Base-by-base conservation (phyloP, 1,140 invertebrate genomes). In the Drosophila suzukii region DNA sequence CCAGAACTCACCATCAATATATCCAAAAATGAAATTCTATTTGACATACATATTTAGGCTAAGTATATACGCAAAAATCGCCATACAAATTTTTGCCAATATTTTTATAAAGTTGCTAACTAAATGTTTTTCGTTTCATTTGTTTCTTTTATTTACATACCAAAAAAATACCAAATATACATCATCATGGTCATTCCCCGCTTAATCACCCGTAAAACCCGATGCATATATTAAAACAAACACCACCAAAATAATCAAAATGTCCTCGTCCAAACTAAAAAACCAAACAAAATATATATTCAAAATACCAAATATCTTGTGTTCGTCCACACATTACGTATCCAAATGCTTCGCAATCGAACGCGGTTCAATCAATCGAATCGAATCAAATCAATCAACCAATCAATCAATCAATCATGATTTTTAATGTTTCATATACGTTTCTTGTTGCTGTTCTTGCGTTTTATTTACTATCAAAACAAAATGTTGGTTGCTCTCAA, bases 91-190 rank as follows among this genome's bases (percentile, higher is more conserved):
- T 76, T 76, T 76, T 65, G 72, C 73, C 38, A 59, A 75, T 75
- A 63, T 57, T 76, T 75, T 50, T 81, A 90, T 90, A 71, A 81
- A 90, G 90, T 91, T 91, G 90, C 90, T 91, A 91, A 91, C 91
- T 91, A 91, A 91, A 91, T 92, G 88, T 91, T 91, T 91, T 83
- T 91, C 76, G 75, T 91, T 92, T 91, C 86, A 88, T 91, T 91
- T 89, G 85, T 90, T 88, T 89, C 84, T 91, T 86, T 86, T 83
- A 86, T 82, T 88, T 85, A 91, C 89, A 91, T 85, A 91, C 75
- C 73, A 90, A 78, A 89, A 81, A 75, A 79, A 61, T 11, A 46
- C 53, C 58, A 80, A 86, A 74, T 30, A 71, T 55, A 81, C 81
- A 90, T 83, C 90, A 91, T 91, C 86, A 91, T 91, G 91, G 90